Evolutionary conservation across 1,140 invertebrate genomes (phyloP).

Genomic region (Pinna nobilis): DNA sequence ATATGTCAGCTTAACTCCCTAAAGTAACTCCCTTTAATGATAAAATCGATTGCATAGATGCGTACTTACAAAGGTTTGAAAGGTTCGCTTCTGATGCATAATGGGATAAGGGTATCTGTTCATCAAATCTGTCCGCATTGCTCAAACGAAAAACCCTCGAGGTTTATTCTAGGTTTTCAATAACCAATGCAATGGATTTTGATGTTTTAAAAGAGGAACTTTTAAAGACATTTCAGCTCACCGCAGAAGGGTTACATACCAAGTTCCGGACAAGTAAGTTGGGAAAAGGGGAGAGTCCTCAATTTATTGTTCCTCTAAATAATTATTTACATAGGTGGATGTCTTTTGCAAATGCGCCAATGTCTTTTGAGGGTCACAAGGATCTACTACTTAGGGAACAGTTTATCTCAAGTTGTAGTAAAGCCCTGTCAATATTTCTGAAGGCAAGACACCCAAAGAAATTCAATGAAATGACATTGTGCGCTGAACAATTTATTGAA

Average conservation of each 20-base stretch:
- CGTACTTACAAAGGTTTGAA: constrained; percentile 15
- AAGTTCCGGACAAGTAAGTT: constrained; percentile 14
- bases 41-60: constrained; percentile 1
- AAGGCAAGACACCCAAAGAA: constrained; percentile 1
- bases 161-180: neutral
- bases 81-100: constrained; percentile 3
- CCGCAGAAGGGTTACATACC: neutral
- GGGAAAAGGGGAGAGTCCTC: constrained; percentile 11
- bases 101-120: neutral
- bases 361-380: neutral
- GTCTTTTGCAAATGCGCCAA: neutral
- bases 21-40: constrained; percentile 14
- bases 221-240: constrained; percentile 1
- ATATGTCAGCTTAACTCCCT: neutral
- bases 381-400: constrained; percentile 8
- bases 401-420: neutral
- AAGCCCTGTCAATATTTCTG: neutral
- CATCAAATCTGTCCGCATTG: neutral
- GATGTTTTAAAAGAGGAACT: constrained; percentile 4
- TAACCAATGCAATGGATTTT: neutral
- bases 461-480: neutral
- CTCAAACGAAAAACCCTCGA: constrained; percentile 4
- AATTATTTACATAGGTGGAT: constrained; percentile 9
- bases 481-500: constrained; percentile 15
- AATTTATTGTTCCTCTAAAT: constrained; percentile 4